phyloP scores from a whole-genome alignment of 2,113 vertebrate species.

The Albula glossodonta region DNA sequence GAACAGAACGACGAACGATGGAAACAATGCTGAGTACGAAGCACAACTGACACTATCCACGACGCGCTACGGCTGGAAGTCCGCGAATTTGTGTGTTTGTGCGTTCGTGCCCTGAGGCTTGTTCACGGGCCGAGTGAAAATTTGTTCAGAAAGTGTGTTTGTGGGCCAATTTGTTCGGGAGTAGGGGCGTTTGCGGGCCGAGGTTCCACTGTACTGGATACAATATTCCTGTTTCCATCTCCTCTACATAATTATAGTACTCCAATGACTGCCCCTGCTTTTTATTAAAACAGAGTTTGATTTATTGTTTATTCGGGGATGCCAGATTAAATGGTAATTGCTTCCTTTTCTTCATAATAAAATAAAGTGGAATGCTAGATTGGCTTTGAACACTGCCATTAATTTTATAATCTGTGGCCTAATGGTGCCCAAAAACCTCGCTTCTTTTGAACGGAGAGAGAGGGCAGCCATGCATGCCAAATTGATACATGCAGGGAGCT shows the following conservation, averaged over 20 bases:
- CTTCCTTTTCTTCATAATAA: conserved; percentile 6
- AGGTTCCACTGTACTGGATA: neutral
- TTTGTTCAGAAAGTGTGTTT: too few species aligned
- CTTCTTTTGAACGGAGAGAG: neutral
- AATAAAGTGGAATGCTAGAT: neutral
- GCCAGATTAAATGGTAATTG: conserved; percentile 10
- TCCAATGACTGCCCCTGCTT: neutral
- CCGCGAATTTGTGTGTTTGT: too few species aligned
- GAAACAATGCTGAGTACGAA: too few species aligned
- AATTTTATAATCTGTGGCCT: neutral
- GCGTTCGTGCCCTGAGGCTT: too few species aligned
- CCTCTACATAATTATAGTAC: conserved; percentile 7
- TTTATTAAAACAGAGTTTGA: conserved; percentile 16
- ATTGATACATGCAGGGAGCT: neutral
- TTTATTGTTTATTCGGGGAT: conserved; percentile 3
- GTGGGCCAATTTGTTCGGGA: too few species aligned
- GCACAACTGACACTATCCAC: too few species aligned
- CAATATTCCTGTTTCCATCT: neutral
- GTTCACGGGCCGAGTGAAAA: too few species aligned
- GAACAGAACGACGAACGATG: too few species aligned
- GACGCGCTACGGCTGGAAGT: too few species aligned
- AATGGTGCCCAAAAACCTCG: neutral
- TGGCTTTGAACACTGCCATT: conserved; percentile 6
- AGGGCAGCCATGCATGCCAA: neutral
- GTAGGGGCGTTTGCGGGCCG: too few species aligned